Percentiles rank a stretch among this genome's conserved stretches.
Conservation (phyloP, 1,140 invertebrate genomes). For the Camponotus floridanus region DNA sequence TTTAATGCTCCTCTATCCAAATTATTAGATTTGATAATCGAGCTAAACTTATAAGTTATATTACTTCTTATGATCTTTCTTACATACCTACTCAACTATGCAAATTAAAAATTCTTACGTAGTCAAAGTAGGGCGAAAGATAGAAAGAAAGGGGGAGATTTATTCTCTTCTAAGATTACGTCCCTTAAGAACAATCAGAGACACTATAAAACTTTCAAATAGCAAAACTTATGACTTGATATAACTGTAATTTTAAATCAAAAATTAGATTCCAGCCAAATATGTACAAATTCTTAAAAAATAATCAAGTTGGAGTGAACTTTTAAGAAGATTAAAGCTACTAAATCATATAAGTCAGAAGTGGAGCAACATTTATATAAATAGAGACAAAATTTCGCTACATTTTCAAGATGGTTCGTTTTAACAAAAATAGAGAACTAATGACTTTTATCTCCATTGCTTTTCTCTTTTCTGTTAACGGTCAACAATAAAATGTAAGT, state of each 20-base stretch:
- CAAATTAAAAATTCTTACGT: neutral
- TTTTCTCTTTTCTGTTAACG: constrained; percentile 23
- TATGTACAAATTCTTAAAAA: neutral
- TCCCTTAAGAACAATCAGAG: constrained; percentile 13
- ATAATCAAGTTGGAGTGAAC: neutral
- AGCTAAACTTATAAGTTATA: neutral
- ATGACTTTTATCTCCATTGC: neutral
- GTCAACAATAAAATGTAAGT: constrained; percentile 44
- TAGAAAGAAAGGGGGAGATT: neutral
- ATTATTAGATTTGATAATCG: constrained; percentile 6
- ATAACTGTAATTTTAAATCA: constrained; percentile 7
- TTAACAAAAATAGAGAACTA: neutral
- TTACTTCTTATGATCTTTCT: neutral
- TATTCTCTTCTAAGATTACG: neutral
- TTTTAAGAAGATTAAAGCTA: neutral
- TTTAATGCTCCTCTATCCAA: neutral
- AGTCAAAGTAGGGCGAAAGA: neutral
- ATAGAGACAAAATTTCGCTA: neutral
- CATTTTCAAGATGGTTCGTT: neutral
- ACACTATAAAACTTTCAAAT: constrained; percentile 11
- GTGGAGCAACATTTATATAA: neutral
- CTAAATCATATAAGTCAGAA: neutral
- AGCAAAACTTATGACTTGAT: constrained; percentile 1
- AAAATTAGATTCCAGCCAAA: neutral
- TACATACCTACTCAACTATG: neutral